These are phyloP conservation scores for Drosophila leontia DNA, from an alignment of 1,140 invertebrate genomes.

Conservation along the genomic window DNA sequence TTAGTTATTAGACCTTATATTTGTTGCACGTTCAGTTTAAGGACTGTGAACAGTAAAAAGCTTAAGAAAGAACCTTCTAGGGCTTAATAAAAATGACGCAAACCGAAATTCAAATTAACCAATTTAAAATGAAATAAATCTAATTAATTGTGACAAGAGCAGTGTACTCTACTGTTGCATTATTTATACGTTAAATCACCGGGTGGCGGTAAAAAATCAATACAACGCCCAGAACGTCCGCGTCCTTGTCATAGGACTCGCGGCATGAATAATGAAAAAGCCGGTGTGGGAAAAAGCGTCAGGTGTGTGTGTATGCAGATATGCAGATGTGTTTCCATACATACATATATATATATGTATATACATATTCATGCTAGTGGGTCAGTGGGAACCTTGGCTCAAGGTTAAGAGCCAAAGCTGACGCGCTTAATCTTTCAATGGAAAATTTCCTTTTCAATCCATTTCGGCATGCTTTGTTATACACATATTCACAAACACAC, in stretches of 20 bases:
- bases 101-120: background rate
- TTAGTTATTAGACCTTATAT: background rate
- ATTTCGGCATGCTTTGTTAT: conserved; percentile 21
- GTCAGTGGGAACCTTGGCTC: conserved; percentile 58
- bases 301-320: conserved; percentile 16
- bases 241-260: conserved; percentile 65
- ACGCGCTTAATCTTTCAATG: conserved; percentile 23
- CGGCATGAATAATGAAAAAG: conserved; percentile 38
- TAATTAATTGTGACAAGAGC: background rate
- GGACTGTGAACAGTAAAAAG: background rate
- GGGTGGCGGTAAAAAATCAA: conserved; percentile 51
- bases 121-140: background rate
- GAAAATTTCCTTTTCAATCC: conserved; percentile 46
- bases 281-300: conserved; percentile 46
- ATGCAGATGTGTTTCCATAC: conserved; percentile 11
- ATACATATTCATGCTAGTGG: conserved; percentile 9
- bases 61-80: background rate
- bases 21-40: background rate
- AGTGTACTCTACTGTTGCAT: background rate
- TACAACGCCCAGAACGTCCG: conserved; percentile 8
- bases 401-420: conserved; percentile 33
- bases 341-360: background rate
- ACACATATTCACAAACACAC: conserved; percentile 6
- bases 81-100: background rate
- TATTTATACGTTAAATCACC: conserved; percentile 2